A percentile compares a stretch with the other conserved stretches of the same genome.
Conservation (phyloP, 2,113 vertebrate species). For the Ageneiosus marmoratus region DNA sequence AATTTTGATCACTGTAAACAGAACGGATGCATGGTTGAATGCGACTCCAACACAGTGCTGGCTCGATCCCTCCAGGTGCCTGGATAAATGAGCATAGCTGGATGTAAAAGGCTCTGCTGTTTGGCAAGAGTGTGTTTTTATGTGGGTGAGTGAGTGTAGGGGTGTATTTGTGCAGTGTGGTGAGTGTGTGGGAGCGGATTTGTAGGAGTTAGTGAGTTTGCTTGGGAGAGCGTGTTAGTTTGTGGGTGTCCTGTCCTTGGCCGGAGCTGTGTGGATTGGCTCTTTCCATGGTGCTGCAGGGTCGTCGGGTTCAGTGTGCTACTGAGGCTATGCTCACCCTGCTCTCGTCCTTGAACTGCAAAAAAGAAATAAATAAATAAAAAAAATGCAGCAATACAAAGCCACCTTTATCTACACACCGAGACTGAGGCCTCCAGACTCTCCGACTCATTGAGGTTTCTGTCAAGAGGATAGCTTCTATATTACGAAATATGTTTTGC, state of each 20-base stretch:
- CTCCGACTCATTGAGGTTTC: slow-evolving; percentile 41
- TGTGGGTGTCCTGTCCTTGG: slow-evolving; percentile 45
- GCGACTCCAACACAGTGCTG: neutral
- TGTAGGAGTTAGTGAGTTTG: slow-evolving; percentile 28
- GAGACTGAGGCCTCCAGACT: slow-evolving; percentile 42
- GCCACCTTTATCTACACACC: slow-evolving; percentile 36
- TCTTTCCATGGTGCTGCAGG: slow-evolving; percentile 66
- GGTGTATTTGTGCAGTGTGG: slow-evolving; percentile 35
- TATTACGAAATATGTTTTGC: slow-evolving; percentile 31
- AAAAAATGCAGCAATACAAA: slow-evolving; percentile 52
- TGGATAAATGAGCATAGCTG: slow-evolving; percentile 48
- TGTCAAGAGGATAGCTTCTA: slow-evolving; percentile 23
- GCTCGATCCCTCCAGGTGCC: neutral
- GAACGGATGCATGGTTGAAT: slow-evolving; percentile 48
- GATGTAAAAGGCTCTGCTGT: slow-evolving; percentile 40
- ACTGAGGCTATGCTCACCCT: slow-evolving; percentile 63
- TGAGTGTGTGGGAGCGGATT: slow-evolving; percentile 30
- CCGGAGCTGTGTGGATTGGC: slow-evolving; percentile 52
- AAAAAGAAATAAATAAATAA: too few relatives aligned
- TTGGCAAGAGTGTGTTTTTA: slow-evolving; percentile 45
- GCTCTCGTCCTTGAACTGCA: slow-evolving; percentile 72
- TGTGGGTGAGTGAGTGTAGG: slow-evolving; percentile 24
- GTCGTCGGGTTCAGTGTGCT: slow-evolving; percentile 68
- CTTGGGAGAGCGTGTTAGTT: slow-evolving; percentile 29
- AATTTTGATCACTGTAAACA: slow-evolving; percentile 55